Conservation (phyloP, 2,888 invertebrate species). For the Apantesis nais region DNA sequence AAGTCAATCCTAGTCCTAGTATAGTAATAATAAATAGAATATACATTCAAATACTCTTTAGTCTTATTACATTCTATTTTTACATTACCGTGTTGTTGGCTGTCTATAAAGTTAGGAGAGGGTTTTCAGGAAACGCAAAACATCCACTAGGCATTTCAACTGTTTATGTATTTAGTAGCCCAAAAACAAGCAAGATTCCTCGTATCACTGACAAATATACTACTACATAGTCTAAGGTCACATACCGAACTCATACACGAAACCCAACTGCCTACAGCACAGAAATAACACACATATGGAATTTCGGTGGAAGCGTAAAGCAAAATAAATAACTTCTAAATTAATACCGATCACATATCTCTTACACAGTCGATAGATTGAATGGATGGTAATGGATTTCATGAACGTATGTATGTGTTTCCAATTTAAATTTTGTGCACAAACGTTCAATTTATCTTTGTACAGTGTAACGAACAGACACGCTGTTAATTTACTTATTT, state of each 20-base stretch:
- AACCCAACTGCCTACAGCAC: not conserved
- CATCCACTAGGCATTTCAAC: not conserved
- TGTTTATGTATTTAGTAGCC: not conserved
- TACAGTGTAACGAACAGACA: constrained; percentile 21
- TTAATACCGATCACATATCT: constrained; percentile 30
- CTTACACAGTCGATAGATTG: constrained; percentile 28
- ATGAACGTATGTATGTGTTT: constrained; percentile 34
- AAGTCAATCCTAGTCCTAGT: not conserved
- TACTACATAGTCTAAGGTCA: constrained; percentile 4
- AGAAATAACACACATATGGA: constrained; percentile 17
- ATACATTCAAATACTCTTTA: not conserved
- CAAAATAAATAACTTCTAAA: constrained; percentile 39
- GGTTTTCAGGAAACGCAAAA: constrained; percentile 6
- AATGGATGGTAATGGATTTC: constrained; percentile 28
- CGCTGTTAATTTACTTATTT: constrained; percentile 26
- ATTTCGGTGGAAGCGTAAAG: constrained; percentile 14
- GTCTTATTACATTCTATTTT: not conserved
- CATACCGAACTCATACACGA: not conserved
- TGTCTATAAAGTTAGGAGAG: not conserved
- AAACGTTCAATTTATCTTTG: constrained; percentile 34
- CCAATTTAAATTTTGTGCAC: constrained; percentile 38
- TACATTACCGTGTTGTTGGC: not conserved
- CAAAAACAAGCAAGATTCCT: constrained; percentile 9
- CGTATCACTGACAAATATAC: constrained; percentile 8
- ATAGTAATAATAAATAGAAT: not conserved